Evolutionary conservation across 2,797 vertebrate genomes (phyloP).

Genomic region (Luscinia megarhynchos): DNA sequence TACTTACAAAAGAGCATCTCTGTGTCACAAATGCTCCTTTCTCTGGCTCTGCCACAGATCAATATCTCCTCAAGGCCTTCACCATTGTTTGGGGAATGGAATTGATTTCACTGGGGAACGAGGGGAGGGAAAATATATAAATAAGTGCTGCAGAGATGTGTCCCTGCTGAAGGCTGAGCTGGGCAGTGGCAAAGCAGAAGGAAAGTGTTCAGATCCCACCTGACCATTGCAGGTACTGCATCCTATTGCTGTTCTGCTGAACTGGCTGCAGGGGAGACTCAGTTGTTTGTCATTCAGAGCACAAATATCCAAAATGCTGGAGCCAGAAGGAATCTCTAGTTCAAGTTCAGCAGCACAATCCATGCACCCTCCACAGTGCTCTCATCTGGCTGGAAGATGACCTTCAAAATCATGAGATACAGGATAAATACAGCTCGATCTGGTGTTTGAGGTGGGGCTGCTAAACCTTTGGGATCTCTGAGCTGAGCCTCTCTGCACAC

Average conservation of each 20-base stretch:
- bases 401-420: neutral
- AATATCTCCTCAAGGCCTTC: constrained; percentile 73
- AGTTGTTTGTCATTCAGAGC: neutral
- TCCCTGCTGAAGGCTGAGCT: constrained; percentile 11
- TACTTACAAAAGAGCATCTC: constrained; percentile 77
- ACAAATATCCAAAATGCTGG: neutral
- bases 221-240: neutral
- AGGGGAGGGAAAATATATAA: constrained; percentile 45
- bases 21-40: constrained; percentile 72
- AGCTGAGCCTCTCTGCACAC: neutral
- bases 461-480: neutral
- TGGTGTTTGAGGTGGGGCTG: neutral
- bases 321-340: neutral
- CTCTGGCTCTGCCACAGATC: constrained; percentile 67
- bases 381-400: neutral
- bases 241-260: neutral
- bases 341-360: neutral
- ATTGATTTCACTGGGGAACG: constrained; percentile 61
- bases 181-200: neutral
- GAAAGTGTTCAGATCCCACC: neutral
- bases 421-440: neutral
- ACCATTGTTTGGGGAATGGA: constrained; percentile 73
- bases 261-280: neutral
- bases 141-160: neutral
- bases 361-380: neutral